Base-by-base conservation (phyloP, 2,888 invertebrate genomes). In the Platynereis dumerilii region DNA sequence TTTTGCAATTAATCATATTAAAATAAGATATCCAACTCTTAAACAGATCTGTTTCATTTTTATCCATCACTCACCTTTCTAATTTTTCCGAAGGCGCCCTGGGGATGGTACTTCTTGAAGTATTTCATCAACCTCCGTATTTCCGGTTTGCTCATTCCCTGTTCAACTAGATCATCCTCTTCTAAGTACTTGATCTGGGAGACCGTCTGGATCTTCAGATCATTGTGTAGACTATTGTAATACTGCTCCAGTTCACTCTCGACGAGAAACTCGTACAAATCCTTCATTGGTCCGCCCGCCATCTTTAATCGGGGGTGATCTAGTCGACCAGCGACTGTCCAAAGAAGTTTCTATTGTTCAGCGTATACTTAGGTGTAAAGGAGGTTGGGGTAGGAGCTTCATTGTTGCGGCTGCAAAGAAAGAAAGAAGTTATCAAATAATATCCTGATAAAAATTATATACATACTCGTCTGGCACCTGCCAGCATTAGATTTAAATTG, bases 181-280 rank as follows among this genome's bases (percentile, higher is more conserved):
- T 92, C 91, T 57, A 96, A 96, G 87, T 94, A 97, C 85, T 96
- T 96, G 56, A 97, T 86, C 71, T 83, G 82, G 7, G 78, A 74
- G 2, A 83, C 76, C 29, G 66, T 59, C 52, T 71, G 74, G 65
- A 87, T 87, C 88, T 96, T 96, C 76, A 97, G 87, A 80, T 93
- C 92, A 81, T 91, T 91, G 84, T 92, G 92, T 84, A 86, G 80
- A 15, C 87, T 87, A 69, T 86, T 86, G 83, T 92, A 93, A 87
- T 97, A 97, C 82, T 96, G 96, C 78, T 92, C 92, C 60, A 97
- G 88, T 84, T 96, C 96, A 54, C 96, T 94, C 87, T 96, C 95
- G 81, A 92, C 90, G 72, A 97, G 89, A 86, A 96, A 96, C 84
- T 94, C 95, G 83, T 91, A 75, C 55, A 83, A 75, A 64, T 81